phyloP scores from a whole-genome alignment of 2,113 vertebrate species.

The Antidorcas marsupialis region DNA sequence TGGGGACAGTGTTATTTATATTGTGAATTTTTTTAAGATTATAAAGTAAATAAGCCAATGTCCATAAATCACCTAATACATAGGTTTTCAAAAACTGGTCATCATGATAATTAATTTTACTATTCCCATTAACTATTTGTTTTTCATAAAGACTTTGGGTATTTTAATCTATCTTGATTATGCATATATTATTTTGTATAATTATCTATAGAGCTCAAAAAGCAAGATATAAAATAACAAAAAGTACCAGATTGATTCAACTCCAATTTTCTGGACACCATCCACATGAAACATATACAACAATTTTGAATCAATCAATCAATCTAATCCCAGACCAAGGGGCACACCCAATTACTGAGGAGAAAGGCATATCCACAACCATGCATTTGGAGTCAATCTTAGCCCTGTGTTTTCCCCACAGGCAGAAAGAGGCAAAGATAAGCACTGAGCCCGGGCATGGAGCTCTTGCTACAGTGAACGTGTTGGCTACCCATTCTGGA shows the following conservation, averaged over 20 bases:
- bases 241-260: not conserved
- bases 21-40: not conserved
- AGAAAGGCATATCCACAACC: not conserved
- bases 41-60: not conserved
- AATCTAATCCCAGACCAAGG: constrained; percentile 39
- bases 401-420: not conserved
- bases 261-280: not conserved
- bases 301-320: not conserved
- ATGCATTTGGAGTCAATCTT: not conserved
- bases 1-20: not conserved
- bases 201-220: not conserved
- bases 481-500: too few relatives aligned
- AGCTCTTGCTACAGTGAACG: not conserved
- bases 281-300: not conserved
- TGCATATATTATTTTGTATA: not conserved
- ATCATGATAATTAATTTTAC: not conserved
- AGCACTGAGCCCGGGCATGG: not conserved
- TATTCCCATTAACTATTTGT: not conserved
- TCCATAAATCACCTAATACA: not conserved
- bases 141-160: not conserved
- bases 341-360: not conserved
- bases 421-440: not conserved
- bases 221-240: not conserved
- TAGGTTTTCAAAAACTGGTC: not conserved
- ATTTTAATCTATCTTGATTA: not conserved